Percentiles rank a stretch among this genome's conserved stretches.
phyloP scores from a whole-genome alignment of 2,113 vertebrate species.

The Coptodon bakossiorum region DNA sequence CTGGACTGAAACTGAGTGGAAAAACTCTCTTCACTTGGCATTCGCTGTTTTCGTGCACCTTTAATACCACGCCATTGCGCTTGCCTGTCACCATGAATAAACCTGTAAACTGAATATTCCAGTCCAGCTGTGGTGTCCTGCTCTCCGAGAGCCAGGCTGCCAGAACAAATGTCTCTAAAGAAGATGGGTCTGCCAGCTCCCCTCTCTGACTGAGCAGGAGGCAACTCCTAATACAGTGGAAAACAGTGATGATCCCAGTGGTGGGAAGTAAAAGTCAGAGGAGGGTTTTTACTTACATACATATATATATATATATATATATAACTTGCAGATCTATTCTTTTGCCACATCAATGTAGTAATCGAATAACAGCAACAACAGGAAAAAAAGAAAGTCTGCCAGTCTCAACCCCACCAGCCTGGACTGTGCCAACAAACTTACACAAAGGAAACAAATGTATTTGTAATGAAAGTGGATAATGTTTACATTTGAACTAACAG shows the following conservation, averaged over 20 bases:
- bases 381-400: background rate
- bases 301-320: no score
- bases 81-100: conserved; percentile 36
- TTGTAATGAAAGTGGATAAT: background rate
- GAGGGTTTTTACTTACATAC: background rate
- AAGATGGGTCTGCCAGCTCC: conserved; percentile 5
- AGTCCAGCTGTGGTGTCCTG: conserved; percentile 29
- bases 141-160: background rate
- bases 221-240: background rate
- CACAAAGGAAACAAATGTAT: background rate
- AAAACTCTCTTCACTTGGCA: conserved; percentile 27
- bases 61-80: background rate
- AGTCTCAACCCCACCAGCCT: background rate
- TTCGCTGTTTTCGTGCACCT: conserved; percentile 1
- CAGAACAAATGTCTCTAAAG: background rate
- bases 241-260: conserved; percentile 1
- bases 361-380: background rate
- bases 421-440: background rate
- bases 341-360: background rate
- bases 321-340: background rate
- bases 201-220: background rate
- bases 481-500: background rate
- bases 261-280: background rate
- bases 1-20: background rate
- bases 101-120: conserved; percentile 50